Evolutionary conservation across 2,888 invertebrate genomes (phyloP).

Genomic region (Marasmarcha lunaedactyla): DNA sequence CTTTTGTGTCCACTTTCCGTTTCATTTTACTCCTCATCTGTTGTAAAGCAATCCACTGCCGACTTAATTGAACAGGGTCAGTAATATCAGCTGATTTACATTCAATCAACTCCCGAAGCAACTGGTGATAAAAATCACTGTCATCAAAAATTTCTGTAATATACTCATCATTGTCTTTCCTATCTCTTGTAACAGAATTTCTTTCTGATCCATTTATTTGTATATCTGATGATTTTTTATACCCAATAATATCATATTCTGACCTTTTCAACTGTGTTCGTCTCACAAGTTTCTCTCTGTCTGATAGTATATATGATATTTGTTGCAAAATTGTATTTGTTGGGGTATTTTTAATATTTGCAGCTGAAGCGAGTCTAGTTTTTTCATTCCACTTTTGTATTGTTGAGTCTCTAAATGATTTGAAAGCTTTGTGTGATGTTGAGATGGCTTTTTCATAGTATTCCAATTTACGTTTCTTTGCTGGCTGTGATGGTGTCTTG

Average conservation of each 20-base stretch:
- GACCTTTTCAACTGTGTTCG: conserved; percentile 85
- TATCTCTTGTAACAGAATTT: conserved; percentile 26
- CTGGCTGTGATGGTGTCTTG: conserved; percentile 13
- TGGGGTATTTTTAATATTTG: conserved; percentile 72
- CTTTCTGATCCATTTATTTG: conserved; percentile 23
- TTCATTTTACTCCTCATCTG: conserved; percentile 93
- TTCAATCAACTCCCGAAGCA: conserved; percentile 92
- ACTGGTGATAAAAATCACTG: conserved; percentile 95
- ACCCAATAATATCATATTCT: conserved; percentile 77
- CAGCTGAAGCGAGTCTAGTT: conserved; percentile 79
- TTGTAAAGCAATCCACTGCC: conserved; percentile 93
- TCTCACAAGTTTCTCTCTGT: conserved; percentile 80
- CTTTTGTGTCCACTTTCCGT: conserved; percentile 90
- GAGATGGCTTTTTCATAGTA: conserved; percentile 72
- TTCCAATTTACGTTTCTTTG: conserved; percentile 65
- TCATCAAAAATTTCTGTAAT: conserved; percentile 94
- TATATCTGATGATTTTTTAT: conserved; percentile 30
- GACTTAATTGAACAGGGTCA: conserved; percentile 87
- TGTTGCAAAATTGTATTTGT: conserved; percentile 79
- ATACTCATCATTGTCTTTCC: conserved; percentile 70
- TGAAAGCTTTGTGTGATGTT: conserved; percentile 71
- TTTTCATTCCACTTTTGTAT: conserved; percentile 97
- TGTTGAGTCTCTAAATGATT: conserved; percentile 79
- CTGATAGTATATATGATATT: conserved; percentile 86
- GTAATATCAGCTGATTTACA: conserved; percentile 86